Base-by-base conservation (phyloP, 1,140 invertebrate species). In the Choristoneura fumiferana region DNA sequence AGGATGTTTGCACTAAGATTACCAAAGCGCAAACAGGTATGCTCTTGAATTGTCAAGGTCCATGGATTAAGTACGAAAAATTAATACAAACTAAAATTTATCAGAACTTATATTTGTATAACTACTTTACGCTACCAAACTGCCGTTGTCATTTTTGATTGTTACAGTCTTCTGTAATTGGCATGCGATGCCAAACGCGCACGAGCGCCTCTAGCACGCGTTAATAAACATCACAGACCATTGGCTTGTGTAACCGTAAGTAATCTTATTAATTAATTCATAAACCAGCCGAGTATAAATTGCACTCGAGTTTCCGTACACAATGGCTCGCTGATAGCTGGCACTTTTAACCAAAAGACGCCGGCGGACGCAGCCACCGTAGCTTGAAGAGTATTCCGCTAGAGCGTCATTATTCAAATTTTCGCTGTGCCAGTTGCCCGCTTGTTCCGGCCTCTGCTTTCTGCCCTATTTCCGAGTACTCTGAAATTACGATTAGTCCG, bases 401-500 rank as follows among this genome's bases (percentile, higher is more conserved):
- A 87, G 70, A 71, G 85, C 69, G 77, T 84, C 78, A 86, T 84
- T 85, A 86, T 86, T 85, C 77, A 85, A 84, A 89, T 87, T 87
- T 89, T 86, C 76, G 76, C 77, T 77, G 85, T 80, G 76, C 85
- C 68, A 85, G 77, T 84, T 86, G 78, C 81, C 80, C 67, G 76
- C 77, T 81, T 85, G 81, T 88, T 85, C 79, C 82, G 85, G 82
- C 71, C 77, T 63, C 66, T 78, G 78, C 55, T 81, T 85, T 80
- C 76, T 84, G 80, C 75, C 80, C 84, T 77, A 88, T 85, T 88
- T 88, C 60, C 60, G 72, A 70, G 58, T 57, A 74, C 59, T 85
- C 76, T 86, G 79, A 88, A 88, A 87, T 88, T 84, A 81, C 81
- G 81, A 88, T 88, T 84, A 81, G 71, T 77, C 73, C 73, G 71